Evolutionary conservation across 2,888 invertebrate genomes (phyloP), one percentile per base, ranked within the genome.

Genomic region (Harpagoxenus sublaevis): DNA sequence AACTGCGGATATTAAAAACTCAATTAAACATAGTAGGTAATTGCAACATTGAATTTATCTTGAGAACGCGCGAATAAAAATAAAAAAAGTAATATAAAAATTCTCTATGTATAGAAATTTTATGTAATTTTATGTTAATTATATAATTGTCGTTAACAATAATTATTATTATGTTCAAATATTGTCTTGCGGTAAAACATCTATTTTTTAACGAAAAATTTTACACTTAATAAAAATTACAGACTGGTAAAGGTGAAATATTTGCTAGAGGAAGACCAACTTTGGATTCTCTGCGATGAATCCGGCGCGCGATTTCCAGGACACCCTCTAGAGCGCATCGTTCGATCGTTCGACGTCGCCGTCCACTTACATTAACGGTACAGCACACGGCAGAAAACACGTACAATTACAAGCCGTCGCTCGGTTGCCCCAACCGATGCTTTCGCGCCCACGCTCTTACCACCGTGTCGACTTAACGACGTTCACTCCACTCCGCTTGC

Each of bases 331-430:
- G 81, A 85, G 77, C 73, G 83, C 83, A 81, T 86, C 75, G 83
- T 48, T 55, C 83, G 77, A 83, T 79, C 81, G 75, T 83, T 68
- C 78, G 79, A 81, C 65, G 77, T 83, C 71, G 70, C 60, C 77
- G 73, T 89, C 90, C 89, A 90, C 89, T 90, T 89, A 89, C 70
- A 90, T 90, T 90, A 90, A 90, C 90, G 90, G 90, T 90, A 90
- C 84, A 62, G 45, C 18, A 73, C 62, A 62, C 70, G 79, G 78
- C 57, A 84, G 86, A 89, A 87, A 90, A 88, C 83, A 86, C 51
- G 84, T 90, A 87, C 90, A 90, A 90, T 90, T 88, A 88, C 89
- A 86, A 88, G 45, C 83, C 73, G 68, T 90, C 68, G 68, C 31
- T 78, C 90, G 88, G 57, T 89, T 90, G 84, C 85, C 85, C 81